phyloP scores from a whole-genome alignment of 30 jellyfish, hydroid and myxozoan species.

The Haliclystus octoradiatus region DNA sequence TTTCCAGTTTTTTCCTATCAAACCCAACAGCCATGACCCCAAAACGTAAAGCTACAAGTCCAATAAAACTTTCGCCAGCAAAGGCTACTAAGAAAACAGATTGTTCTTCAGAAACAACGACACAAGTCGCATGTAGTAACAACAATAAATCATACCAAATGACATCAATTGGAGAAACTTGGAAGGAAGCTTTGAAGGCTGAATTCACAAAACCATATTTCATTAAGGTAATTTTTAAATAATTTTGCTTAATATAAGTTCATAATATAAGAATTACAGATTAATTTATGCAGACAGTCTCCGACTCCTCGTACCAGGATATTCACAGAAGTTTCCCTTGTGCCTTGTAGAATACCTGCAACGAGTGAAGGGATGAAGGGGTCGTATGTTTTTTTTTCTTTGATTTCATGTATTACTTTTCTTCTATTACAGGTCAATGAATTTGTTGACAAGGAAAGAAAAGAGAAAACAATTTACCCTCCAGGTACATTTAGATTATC shows the following conservation, averaged over 20 bases:
- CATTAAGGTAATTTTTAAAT: conserved; percentile 45
- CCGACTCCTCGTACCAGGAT: too few relatives aligned
- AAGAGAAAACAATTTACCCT: conserved; percentile 71
- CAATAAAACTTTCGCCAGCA: neutral
- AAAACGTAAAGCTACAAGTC: neutral
- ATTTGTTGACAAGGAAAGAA: conserved; percentile 71
- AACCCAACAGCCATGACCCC: neutral
- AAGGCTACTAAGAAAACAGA: neutral
- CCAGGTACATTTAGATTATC: conserved; percentile 52
- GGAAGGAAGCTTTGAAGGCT: conserved; percentile 52
- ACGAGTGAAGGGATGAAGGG: too few relatives aligned
- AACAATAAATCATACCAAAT: conserved; percentile 4
- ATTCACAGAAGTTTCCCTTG: too few relatives aligned
- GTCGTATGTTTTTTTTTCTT: too few relatives aligned
- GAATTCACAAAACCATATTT: conserved; percentile 81
- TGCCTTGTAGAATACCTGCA: too few relatives aligned
- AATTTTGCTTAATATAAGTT: too few relatives aligned
- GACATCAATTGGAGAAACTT: conserved; percentile 34
- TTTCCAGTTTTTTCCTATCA: neutral
- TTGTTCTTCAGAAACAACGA: conserved; percentile 14
- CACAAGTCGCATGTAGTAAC: conserved; percentile 44
- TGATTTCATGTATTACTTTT: too few relatives aligned
- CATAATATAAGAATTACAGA: too few relatives aligned
- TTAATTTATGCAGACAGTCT: too few relatives aligned
- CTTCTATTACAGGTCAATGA: conserved; percentile 51